These are phyloP conservation scores for Tetrax tetrax DNA, from an alignment of 2,113 vertebrate species.

Conservation along the genomic window DNA sequence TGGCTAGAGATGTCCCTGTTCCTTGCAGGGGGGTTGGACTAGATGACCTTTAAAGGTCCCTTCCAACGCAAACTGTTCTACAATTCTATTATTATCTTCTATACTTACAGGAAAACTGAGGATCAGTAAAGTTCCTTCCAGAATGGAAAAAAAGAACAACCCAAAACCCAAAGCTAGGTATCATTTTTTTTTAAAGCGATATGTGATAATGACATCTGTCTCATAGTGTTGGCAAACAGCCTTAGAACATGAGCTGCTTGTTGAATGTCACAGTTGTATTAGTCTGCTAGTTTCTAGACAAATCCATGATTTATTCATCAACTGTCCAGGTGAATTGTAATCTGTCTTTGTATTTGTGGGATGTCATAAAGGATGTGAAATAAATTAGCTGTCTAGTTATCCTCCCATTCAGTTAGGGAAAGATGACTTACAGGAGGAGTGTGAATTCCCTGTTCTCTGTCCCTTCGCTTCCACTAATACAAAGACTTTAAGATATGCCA, in stretches of 20 bases:
- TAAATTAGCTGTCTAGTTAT: not conserved
- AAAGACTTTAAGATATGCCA: not conserved
- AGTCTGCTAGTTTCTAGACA: not conserved
- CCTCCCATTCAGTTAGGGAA: not conserved
- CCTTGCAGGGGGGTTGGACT: too few species aligned
- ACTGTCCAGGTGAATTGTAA: not conserved
- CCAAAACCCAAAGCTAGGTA: not conserved
- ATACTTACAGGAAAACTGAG: not conserved
- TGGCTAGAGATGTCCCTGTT: too few species aligned
- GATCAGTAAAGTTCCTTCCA: not conserved
- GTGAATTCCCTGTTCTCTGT: not conserved
- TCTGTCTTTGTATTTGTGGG: not conserved
- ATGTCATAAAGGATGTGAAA: not conserved
- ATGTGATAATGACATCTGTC: not conserved
- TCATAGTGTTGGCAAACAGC: not conserved
- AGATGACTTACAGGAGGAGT: not conserved
- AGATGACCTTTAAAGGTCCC: too few species aligned
- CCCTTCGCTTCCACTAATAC: not conserved
- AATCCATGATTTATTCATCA: not conserved
- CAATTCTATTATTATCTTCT: not conserved
- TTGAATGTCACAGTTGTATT: not conserved
- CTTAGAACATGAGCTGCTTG: not conserved
- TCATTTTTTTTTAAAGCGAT: not conserved
- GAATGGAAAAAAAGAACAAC: not conserved
- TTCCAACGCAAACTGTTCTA: too few species aligned